These are phyloP conservation scores for Fukomys damarensis DNA, from an alignment of 2,113 vertebrate species.

Conservation along the genomic window DNA sequence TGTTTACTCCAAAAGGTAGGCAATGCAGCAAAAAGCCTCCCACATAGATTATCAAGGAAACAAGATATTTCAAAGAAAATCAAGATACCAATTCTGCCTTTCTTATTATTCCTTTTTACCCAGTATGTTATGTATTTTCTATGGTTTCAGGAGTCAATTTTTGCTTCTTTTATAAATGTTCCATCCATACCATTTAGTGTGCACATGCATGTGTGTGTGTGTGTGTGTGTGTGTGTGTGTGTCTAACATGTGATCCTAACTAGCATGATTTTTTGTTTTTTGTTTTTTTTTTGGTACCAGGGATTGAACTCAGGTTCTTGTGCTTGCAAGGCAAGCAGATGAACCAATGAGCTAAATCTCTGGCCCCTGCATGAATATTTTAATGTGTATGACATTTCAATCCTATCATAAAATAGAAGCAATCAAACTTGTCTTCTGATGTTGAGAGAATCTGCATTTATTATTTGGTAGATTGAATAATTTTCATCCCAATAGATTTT, in stretches of 20 bases:
- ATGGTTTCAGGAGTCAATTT: background rate
- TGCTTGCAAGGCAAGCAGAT: no score
- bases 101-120: background rate
- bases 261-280: background rate
- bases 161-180: background rate
- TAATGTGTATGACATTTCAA: background rate
- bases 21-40: background rate
- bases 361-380: background rate
- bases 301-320: no score
- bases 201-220: background rate
- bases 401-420: background rate
- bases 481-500: background rate
- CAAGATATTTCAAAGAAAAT: slow-evolving; percentile 11
- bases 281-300: no score
- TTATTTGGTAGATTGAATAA: slow-evolving; percentile 1
- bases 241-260: background rate
- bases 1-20: background rate
- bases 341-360: no score
- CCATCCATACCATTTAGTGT: background rate
- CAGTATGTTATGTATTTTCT: background rate
- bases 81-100: background rate
- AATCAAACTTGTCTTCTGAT: slow-evolving; percentile 10
- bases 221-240: accelerated
- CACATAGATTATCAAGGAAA: background rate
- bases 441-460: background rate